Evolutionary conservation across 2,113 vertebrate genomes (phyloP), one percentile per base, ranked within the genome.

Genomic region (Xenus cinereus): DNA sequence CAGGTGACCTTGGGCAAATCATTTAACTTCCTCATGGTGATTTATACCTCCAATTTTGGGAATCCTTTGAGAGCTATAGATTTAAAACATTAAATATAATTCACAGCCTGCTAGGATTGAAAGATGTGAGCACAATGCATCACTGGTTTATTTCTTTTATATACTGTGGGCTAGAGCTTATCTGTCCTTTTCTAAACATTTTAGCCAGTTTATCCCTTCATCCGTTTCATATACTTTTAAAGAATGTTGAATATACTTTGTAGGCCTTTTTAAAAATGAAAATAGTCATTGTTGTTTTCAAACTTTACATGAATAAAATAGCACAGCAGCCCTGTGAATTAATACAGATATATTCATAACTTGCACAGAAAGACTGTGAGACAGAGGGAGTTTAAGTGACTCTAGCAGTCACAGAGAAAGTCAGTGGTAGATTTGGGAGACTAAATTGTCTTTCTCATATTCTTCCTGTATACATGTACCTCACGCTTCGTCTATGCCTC

Each of bases 81-180:
- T 90, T 86, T 79, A 79, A 83, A 95, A 93, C 46, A 53, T 69
- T 87, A 78, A 57, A 43, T 73, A 67, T 67, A 46, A 82, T 94
- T 78, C 56, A 43, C 62, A 82, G 46, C 56, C 21, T 69, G 35
- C 57, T 88, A 39, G 46, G 30, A 51, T 48, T 85, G 69, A 92
- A 90, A 84, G 56, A 74, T 59, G 51, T 48, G 72, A 90, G 18
- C 62, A 62, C 50, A 74, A 56, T n/a, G n/a, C 75, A 78, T 90
- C 50, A 73, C 32, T 1, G 2, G 7, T 69, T 79, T 88, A n/a
- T 84, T 89, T 87, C 35, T 87, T 85, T 51, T 69, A 46, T 60
- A 32, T 83, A 50, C 50, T 51, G 2, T 10, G 23, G 54, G 21
- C 50, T 90, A 51, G 64, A 56, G 33, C 13, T 69, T 87, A 50